Base-by-base conservation (phyloP, 1,140 invertebrate genomes). In the Leptestheria dahalacensis region DNA sequence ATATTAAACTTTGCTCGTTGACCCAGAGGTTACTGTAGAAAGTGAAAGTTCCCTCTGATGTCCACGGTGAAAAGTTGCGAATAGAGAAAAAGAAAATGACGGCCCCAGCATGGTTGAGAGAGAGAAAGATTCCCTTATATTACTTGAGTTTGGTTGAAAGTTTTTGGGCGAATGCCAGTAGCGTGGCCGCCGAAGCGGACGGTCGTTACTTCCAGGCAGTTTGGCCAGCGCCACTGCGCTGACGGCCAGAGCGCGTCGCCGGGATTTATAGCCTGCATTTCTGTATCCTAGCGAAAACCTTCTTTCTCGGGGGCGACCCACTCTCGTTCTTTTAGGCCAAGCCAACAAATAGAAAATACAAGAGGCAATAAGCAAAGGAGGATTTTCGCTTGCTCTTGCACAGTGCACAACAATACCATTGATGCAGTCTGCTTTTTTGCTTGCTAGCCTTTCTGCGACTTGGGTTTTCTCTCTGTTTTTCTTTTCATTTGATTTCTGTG, bases 181-280 rank as follows among this genome's bases (percentile, higher is more conserved):
- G 33, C 33, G 33, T 41, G 33, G 6, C 33, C 33, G 33, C 33
- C 33, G 33, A 25, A 55, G 53, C 26, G 52, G 28, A 33, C 26
- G 28, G 53, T 55, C 53, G 53, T 55, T 55, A 55, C 53, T 55
- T 55, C 53, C 53, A 55, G 53, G 53, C 53, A 55, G 53, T 55
- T 55, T 55, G 53, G 53, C 53, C 53, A 41, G 33, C 33, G 33
- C 33, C 33, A 41, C 33, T 41, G 33, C 33, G 33, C 33, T 41
- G 33, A 41, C 33, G 33, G 33, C 33, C 33, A 41, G 33, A 41
- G 33, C 33, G 33, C 33, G 33, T 41, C 33, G 33, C 33, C 15
- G 33, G 6, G 33, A 41, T 41, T 41, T 41, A 41, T 41, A 15
- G 33, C 33, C 33, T 41, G 33, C 33, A 41, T 41, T 41, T 41